Conservation (phyloP, 1,140 invertebrate genomes). For the Eueides isabella region DNA sequence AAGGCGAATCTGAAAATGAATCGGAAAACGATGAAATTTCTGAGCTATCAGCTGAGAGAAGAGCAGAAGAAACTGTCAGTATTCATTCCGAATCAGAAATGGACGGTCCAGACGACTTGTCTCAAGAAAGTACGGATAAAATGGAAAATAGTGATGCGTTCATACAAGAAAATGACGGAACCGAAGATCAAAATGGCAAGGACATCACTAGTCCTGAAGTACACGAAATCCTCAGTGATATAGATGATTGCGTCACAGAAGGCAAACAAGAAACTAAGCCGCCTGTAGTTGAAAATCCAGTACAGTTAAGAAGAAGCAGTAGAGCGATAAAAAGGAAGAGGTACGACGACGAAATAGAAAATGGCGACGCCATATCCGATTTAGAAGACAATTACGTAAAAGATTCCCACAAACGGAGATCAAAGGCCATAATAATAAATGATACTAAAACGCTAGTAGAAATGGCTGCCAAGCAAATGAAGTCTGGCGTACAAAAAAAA, state of each 20-base stretch:
- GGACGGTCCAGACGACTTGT: slow-evolving; percentile 48
- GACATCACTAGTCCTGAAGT: slow-evolving; percentile 49
- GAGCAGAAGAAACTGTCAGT: slow-evolving; percentile 53
- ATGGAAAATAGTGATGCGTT: slow-evolving; percentile 48
- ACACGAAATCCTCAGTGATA: slow-evolving; percentile 58
- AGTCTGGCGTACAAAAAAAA: slow-evolving; percentile 84
- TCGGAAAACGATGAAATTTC: slow-evolving; percentile 46
- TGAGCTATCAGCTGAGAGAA: slow-evolving; percentile 42
- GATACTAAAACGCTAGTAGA: slow-evolving; percentile 88
- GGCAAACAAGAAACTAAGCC: slow-evolving; percentile 49
- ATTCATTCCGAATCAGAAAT: slow-evolving; percentile 55
- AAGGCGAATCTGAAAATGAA: slow-evolving; percentile 47
- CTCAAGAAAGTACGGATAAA: slow-evolving; percentile 48
- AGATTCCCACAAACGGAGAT: slow-evolving; percentile 82
- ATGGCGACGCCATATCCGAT: slow-evolving; percentile 85
- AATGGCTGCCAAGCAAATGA: slow-evolving; percentile 83
- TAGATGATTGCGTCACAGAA: slow-evolving; percentile 50
- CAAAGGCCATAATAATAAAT: slow-evolving; percentile 86
- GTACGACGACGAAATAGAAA: slow-evolving; percentile 84
- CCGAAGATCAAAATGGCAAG: slow-evolving; percentile 47
- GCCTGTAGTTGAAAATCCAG: slow-evolving; percentile 41
- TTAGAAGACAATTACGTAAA: slow-evolving; percentile 84
- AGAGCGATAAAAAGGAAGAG: slow-evolving; percentile 85
- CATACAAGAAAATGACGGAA: slow-evolving; percentile 46
- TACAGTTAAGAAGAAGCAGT: slow-evolving; percentile 84